Evolutionary conservation across 2,888 invertebrate genomes (phyloP).

Genomic region (Erebia aethiops): DNA sequence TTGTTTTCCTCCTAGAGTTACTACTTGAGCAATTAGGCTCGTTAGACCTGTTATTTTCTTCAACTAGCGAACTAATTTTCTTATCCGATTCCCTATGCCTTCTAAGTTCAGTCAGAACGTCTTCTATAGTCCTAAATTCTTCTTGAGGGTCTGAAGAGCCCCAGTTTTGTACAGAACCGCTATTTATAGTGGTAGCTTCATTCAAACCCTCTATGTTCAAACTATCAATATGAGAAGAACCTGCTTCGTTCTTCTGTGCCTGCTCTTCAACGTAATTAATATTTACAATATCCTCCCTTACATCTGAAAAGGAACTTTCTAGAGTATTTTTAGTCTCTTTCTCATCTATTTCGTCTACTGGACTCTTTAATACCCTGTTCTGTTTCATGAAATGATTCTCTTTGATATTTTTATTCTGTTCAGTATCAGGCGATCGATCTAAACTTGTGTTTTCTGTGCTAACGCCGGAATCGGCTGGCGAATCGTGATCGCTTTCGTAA

Average conservation of each 20-base stretch:
- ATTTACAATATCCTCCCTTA: slow-evolving; percentile 61
- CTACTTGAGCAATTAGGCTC: slow-evolving; percentile 50
- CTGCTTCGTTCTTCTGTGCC: slow-evolving; percentile 69
- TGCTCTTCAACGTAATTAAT: slow-evolving; percentile 68
- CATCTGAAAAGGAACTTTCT: slow-evolving; percentile 69
- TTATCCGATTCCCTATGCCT: slow-evolving; percentile 60
- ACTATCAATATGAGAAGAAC: slow-evolving; percentile 54
- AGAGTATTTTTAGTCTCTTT: slow-evolving; percentile 53
- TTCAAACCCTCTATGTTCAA: slow-evolving; percentile 53
- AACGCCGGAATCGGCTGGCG: slow-evolving; percentile 85
- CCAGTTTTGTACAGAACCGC: slow-evolving; percentile 55
- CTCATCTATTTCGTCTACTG: slow-evolving; percentile 52
- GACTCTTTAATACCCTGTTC: slow-evolving; percentile 71
- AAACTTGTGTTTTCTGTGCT: slow-evolving; percentile 89
- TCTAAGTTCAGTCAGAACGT: slow-evolving; percentile 65
- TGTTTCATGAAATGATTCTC: slow-evolving; percentile 70
- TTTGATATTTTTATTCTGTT: slow-evolving; percentile 67
- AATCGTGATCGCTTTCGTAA: slow-evolving; percentile 77
- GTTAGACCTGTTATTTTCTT: slow-evolving; percentile 49
- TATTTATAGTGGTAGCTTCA: slow-evolving; percentile 49
- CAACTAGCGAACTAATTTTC: slow-evolving; percentile 51
- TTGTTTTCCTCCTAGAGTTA: slow-evolving; percentile 57
- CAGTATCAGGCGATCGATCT: slow-evolving; percentile 85
- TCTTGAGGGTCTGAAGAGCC: slow-evolving; percentile 54
- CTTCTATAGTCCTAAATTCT: slow-evolving; percentile 64